Conservation (phyloP, 2,113 vertebrate species). For the Mugil cephalus region DNA sequence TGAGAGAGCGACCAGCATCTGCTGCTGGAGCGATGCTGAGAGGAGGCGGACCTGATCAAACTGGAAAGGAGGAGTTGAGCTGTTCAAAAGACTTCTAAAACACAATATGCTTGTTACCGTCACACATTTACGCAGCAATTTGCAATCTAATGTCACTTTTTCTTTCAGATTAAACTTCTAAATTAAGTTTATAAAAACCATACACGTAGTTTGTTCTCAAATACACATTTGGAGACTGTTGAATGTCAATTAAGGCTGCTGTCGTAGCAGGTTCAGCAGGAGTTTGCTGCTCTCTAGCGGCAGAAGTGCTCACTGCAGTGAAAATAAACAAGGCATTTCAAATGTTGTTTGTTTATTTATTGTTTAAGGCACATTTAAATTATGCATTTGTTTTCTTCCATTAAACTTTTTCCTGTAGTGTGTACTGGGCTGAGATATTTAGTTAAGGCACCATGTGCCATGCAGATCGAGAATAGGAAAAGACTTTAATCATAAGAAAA, state of each 20-base stretch:
- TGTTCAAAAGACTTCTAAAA: background rate
- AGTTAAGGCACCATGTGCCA: conserved; percentile 39
- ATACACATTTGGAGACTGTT: background rate
- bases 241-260: background rate
- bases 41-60: conserved; percentile 57
- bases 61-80: conserved; percentile 56
- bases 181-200: background rate
- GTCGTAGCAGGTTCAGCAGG: background rate
- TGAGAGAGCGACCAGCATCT: conserved; percentile 51
- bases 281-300: conserved; percentile 50
- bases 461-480: background rate
- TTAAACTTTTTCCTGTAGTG: background rate
- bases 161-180: background rate
- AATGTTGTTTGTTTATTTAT: conserved; percentile 53
- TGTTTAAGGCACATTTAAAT: conserved; percentile 69
- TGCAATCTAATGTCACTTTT: accelerated
- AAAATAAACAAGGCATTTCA: background rate
- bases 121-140: too few relatives aligned
- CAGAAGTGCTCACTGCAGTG: background rate
- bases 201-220: accelerated
- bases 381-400: background rate
- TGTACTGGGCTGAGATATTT: background rate
- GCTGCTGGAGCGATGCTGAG: conserved; percentile 38
- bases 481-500: background rate
- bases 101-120: background rate